Conservation (phyloP, 2,888 invertebrate genomes). For the Ceriagrion tenellum region DNA sequence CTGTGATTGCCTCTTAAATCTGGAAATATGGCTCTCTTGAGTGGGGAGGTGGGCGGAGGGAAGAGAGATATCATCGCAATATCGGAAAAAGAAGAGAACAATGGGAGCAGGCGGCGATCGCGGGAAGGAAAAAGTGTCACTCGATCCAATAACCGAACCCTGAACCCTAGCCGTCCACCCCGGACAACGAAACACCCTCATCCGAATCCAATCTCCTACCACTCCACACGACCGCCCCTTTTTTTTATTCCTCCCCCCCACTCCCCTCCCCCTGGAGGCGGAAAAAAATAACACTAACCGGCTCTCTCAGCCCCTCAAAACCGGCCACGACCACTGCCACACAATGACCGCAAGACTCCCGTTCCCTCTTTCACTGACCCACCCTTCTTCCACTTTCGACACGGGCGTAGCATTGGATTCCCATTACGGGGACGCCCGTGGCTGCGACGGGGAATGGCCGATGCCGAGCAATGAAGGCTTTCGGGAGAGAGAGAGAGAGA, state of each 20-base stretch:
- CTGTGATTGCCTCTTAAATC: background rate
- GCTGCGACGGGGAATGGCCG: constrained; percentile 1
- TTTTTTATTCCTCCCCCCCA: background rate
- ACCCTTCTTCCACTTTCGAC: background rate
- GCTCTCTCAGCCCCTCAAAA: background rate
- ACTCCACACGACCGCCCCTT: background rate
- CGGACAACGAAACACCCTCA: background rate
- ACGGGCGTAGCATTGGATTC: constrained; percentile 31
- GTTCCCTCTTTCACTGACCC: background rate
- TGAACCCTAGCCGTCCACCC: background rate
- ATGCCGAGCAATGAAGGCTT: background rate
- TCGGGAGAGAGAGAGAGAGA: background rate
- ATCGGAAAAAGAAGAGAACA: constrained; percentile 11
- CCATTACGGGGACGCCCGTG: constrained; percentile 1
- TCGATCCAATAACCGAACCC: background rate
- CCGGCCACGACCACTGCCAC: background rate
- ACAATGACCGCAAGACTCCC: background rate
- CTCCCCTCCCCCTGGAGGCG: background rate
- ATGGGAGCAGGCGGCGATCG: background rate
- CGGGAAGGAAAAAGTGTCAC: background rate
- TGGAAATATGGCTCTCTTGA: background rate
- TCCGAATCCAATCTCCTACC: constrained; percentile 6
- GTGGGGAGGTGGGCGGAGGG: background rate
- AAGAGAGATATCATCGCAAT: background rate
- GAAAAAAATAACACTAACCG: constrained; percentile 28